Evolutionary conservation across 1,140 invertebrate genomes (phyloP).

Genomic region (Gonatopus flavifemur): DNA sequence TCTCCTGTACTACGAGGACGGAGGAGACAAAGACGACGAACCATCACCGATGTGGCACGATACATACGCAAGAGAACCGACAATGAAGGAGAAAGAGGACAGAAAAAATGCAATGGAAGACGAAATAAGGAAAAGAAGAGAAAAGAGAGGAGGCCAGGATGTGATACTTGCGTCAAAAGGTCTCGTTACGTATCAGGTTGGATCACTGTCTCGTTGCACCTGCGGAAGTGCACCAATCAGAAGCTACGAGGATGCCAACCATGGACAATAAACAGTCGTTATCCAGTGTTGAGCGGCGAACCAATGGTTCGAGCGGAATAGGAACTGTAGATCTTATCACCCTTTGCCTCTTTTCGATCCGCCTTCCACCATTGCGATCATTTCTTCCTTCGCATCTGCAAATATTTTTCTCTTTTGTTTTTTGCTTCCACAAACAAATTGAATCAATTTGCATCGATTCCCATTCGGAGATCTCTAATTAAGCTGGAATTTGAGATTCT

Average conservation of each 20-base stretch:
- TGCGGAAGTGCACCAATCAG: constrained; percentile 19
- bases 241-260: constrained; percentile 1
- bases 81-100: no score
- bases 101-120: constrained; percentile 18
- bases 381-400: neutral
- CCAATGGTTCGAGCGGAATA: constrained; percentile 9
- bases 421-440: no score
- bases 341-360: constrained; percentile 9
- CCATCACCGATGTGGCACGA: constrained; percentile 19
- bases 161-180: constrained; percentile 21
- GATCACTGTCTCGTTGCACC: constrained; percentile 16
- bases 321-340: constrained; percentile 25
- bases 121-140: no score
- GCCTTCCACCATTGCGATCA: neutral
- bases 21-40: no score
- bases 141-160: neutral
- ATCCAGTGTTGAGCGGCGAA: constrained; percentile 20
- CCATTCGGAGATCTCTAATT: no score
- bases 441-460: no score
- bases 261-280: constrained; percentile 22
- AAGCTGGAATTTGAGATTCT: no score
- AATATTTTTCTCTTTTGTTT: neutral
- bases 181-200: constrained; percentile 29
- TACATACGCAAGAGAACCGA: constrained; percentile 23
- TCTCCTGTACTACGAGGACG: no score